phyloP scores from a whole-genome alignment of 2,113 vertebrate species.

The Varanus komodoensis region DNA sequence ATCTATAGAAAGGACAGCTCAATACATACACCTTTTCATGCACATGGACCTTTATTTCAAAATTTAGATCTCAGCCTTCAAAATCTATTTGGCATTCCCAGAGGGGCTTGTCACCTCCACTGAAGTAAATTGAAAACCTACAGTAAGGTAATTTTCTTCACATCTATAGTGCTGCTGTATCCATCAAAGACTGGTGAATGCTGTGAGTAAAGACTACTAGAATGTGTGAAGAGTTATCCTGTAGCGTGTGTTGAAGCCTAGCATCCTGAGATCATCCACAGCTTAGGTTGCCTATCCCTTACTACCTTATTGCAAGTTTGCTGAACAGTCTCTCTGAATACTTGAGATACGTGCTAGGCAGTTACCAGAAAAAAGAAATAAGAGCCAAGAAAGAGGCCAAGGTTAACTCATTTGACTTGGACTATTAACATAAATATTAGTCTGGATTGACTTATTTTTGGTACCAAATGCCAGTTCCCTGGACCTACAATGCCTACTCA shows the following conservation, averaged over 20 bases:
- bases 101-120: not conserved
- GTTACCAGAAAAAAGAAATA: not conserved
- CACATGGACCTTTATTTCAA: not conserved
- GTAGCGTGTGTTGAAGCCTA: not conserved
- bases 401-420: not conserved
- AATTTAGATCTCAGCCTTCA: not conserved
- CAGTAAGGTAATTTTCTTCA: not conserved
- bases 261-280: not conserved
- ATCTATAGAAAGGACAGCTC: not conserved
- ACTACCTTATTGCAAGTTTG: not conserved
- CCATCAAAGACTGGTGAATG: not conserved
- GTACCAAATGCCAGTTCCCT: no score
- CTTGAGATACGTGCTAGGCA: not conserved
- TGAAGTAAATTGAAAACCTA: not conserved
- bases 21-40: not conserved
- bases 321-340: not conserved
- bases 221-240: not conserved
- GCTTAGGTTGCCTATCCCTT: not conserved
- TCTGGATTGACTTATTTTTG: no score
- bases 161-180: not conserved
- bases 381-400: not conserved
- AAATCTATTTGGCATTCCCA: not conserved
- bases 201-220: not conserved
- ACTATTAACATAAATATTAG: no score
- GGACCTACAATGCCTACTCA: no score